A percentile compares a stretch with the other conserved stretches of the same genome.
These are phyloP conservation scores for Bursaphelenchus okinawaensis DNA, from an alignment of 2,888 invertebrate genomes.

Conservation along the genomic window DNA sequence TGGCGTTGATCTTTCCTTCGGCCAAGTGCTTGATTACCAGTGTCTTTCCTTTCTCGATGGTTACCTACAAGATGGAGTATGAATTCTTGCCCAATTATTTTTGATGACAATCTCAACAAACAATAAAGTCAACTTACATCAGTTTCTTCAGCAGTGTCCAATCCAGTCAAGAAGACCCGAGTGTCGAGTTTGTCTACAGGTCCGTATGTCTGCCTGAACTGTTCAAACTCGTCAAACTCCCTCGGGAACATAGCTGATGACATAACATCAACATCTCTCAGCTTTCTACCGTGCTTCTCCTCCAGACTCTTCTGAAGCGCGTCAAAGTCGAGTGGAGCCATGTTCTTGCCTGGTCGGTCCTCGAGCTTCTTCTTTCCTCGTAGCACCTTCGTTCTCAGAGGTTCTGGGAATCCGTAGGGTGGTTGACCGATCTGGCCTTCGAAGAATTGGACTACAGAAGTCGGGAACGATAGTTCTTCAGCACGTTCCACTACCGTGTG, in stretches of 20 bases:
- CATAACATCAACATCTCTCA: slow-evolving; percentile 79
- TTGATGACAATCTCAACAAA: neutral
- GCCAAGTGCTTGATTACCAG: slow-evolving; percentile 88
- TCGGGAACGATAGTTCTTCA: slow-evolving; percentile 93
- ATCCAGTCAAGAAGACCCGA: slow-evolving; percentile 86
- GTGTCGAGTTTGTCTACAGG: slow-evolving; percentile 94
- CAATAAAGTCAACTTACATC: slow-evolving; percentile 60
- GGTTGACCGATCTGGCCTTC: slow-evolving; percentile 86
- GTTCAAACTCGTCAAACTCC: slow-evolving; percentile 82
- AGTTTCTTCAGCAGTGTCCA: slow-evolving; percentile 72
- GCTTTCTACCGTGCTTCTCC: slow-evolving; percentile 68
- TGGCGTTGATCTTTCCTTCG: slow-evolving; percentile 71
- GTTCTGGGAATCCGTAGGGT: slow-evolving; percentile 93
- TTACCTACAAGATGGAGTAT: slow-evolving; percentile 68
- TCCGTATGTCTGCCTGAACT: slow-evolving; percentile 79
- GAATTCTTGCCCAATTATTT: neutral
- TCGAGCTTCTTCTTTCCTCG: slow-evolving; percentile 68
- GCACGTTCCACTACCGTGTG: slow-evolving; percentile 78
- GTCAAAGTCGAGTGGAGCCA: slow-evolving; percentile 78
- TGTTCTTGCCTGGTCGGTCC: slow-evolving; percentile 80
- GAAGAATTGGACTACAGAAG: slow-evolving; percentile 85
- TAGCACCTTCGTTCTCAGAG: slow-evolving; percentile 74
- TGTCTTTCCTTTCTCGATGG: slow-evolving; percentile 90
- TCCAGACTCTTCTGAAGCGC: slow-evolving; percentile 71
- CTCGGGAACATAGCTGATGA: slow-evolving; percentile 92